Evolutionary conservation across 1,140 invertebrate species (phyloP).

Genomic region (Temnothorax longispinosus): DNA sequence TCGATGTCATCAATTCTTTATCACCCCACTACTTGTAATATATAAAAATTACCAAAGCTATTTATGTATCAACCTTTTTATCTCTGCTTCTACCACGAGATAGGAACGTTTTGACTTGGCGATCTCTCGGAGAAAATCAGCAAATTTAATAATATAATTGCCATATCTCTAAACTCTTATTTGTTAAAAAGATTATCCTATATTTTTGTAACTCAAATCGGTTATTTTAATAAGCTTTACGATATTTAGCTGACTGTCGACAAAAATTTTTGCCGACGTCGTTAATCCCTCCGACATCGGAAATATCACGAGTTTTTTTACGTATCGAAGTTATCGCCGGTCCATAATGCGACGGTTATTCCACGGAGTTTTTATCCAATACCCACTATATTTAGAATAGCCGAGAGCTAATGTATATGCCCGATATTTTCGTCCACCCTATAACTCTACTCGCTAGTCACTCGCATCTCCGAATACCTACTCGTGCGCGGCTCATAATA

Average conservation of each 20-base stretch:
- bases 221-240: neutral
- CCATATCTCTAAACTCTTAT: neutral
- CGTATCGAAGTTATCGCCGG: conserved; percentile 35
- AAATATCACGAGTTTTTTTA: conserved; percentile 9
- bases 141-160: conserved; percentile 7
- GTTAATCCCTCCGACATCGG: conserved; percentile 1
- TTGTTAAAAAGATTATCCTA: neutral
- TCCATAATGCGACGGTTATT: conserved; percentile 34
- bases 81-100: neutral
- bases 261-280: neutral
- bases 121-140: neutral
- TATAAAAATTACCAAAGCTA: neutral
- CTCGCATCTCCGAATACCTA: conserved; percentile 30
- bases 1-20: neutral
- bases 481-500: conserved; percentile 47
- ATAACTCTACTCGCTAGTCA: conserved; percentile 31
- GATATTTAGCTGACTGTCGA: conserved; percentile 13
- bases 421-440: conserved; percentile 43
- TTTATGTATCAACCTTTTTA: conserved; percentile 8
- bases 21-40: neutral
- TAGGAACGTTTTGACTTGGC: neutral
- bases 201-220: neutral
- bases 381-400: conserved; percentile 50
- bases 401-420: conserved; percentile 46
- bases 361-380: conserved; percentile 48